These are phyloP conservation scores for Lepeophtheirus nordmannii DNA, from an alignment of 2,888 invertebrate genomes.

Conservation along the genomic window DNA sequence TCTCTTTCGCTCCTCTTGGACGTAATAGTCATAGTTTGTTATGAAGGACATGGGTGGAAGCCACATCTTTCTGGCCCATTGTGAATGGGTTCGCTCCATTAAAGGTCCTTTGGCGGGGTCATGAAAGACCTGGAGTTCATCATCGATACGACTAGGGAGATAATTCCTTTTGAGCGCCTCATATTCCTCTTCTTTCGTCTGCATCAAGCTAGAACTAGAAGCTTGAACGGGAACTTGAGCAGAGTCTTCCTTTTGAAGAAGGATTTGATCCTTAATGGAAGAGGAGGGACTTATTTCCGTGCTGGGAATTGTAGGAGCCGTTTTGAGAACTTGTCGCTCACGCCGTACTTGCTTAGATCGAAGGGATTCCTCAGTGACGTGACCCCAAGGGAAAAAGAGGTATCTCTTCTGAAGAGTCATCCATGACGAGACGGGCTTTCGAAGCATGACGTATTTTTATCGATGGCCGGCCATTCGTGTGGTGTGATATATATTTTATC, in stretches of 20 bases:
- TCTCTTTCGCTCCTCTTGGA: not conserved
- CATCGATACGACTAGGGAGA: not conserved
- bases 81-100: not conserved
- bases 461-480: too few species aligned
- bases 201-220: not conserved
- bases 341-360: not conserved
- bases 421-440: too few species aligned
- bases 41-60: not conserved
- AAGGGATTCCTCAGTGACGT: not conserved
- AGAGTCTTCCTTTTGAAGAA: not conserved
- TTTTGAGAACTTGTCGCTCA: not conserved
- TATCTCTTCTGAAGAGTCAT: not conserved
- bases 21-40: not conserved
- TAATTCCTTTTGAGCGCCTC: not conserved
- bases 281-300: not conserved
- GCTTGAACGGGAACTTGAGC: not conserved
- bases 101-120: not conserved
- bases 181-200: not conserved
- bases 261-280: not conserved
- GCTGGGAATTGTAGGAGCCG: not conserved
- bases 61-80: not conserved
- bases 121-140: not conserved
- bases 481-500: too few species aligned
- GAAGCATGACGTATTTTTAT: too few species aligned
- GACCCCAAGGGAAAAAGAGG: not conserved